phyloP scores from a whole-genome alignment of 1,140 invertebrate genomes.

The Papilio dardanus region DNA sequence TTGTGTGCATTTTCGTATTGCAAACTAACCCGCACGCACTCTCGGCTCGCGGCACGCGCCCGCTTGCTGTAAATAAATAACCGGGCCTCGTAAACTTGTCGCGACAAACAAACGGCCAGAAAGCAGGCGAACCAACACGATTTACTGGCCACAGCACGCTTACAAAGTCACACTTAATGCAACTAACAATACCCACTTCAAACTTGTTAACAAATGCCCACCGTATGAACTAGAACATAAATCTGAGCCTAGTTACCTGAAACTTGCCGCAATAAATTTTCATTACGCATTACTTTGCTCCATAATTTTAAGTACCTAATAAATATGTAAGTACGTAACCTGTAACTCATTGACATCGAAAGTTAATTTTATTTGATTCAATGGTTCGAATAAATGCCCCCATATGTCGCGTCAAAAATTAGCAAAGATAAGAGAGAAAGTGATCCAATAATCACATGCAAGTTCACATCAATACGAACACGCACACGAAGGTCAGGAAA shows the following conservation, averaged over 20 bases:
- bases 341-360: neutral
- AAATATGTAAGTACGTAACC: neutral
- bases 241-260: conserved; percentile 4
- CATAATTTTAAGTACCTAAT: neutral
- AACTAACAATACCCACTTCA: neutral
- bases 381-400: neutral
- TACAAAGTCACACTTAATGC: neutral
- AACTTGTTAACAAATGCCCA: conserved; percentile 17
- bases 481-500: neutral
- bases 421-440: neutral
- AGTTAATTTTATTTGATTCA: neutral
- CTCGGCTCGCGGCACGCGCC: conserved; percentile 56
- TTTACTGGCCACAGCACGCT: conserved; percentile 8
- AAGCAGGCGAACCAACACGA: conserved; percentile 35
- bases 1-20: conserved; percentile 52
- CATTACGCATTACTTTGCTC: neutral
- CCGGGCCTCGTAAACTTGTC: conserved; percentile 65
- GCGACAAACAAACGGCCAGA: conserved; percentile 48
- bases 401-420: neutral
- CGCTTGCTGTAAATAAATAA: conserved; percentile 58
- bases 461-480: neutral
- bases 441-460: neutral
- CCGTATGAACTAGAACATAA: neutral
- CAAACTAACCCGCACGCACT: conserved; percentile 51
- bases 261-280: conserved; percentile 4